Conservation (phyloP, 2,797 vertebrate species). For the Phoebastria nigripes region DNA sequence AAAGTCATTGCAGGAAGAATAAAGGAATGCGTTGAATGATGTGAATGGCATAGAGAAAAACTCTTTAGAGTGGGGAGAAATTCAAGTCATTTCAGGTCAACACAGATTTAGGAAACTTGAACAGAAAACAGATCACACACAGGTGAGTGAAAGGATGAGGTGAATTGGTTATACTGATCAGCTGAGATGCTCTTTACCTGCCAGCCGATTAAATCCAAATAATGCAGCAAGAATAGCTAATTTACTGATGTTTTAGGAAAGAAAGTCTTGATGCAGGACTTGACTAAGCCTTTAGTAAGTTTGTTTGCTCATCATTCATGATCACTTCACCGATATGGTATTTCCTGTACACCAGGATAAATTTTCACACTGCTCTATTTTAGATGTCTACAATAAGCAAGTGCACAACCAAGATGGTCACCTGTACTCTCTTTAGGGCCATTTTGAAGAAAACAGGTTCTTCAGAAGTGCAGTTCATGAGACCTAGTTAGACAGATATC, state of each 20-base stretch:
- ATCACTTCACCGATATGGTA: accelerated
- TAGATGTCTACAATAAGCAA: background rate
- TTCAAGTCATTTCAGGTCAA: background rate
- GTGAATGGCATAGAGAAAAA: background rate
- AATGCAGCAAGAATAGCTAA: background rate
- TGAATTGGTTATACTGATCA: background rate
- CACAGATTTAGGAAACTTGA: background rate
- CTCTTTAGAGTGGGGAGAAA: background rate
- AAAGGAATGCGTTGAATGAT: background rate
- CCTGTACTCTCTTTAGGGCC: background rate
- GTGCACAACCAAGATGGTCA: background rate
- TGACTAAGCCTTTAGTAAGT: background rate
- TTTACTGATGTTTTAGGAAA: background rate
- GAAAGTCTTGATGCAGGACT: background rate
- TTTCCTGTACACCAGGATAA: background rate
- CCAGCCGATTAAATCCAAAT: background rate
- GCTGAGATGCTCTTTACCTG: background rate
- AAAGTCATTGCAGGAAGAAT: background rate
- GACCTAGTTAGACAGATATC: background rate
- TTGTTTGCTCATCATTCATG: background rate
- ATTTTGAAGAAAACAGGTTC: background rate
- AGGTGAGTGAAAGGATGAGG: background rate
- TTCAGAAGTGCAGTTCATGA: background rate
- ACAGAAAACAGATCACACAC: background rate
- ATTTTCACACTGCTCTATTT: background rate